Percentiles rank a stretch among this genome's conserved stretches.
Conservation (phyloP, 2,888 invertebrate species). For the Calephelis perditalis region DNA sequence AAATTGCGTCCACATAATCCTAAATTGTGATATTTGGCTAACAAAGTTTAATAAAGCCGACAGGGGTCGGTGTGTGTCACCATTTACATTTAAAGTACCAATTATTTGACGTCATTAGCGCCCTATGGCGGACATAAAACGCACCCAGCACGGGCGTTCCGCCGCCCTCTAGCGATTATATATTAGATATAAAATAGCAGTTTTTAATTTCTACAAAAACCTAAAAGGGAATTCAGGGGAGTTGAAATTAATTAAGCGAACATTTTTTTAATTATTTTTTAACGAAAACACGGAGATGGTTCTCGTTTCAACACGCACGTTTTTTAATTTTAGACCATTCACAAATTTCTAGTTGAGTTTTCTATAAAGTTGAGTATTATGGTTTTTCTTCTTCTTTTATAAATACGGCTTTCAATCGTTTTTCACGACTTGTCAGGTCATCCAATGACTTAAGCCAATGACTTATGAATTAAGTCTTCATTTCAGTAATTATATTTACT, state of each 20-base stretch:
- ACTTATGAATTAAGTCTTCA: no score
- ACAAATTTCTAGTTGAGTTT: no score
- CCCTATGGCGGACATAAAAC: slow-evolving; percentile 70
- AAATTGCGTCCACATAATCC: slow-evolving; percentile 10
- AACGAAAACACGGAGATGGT: no score
- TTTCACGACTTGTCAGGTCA: no score
- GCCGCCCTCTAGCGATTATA: slow-evolving; percentile 58
- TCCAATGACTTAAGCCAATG: no score
- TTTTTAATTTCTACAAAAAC: slow-evolving; percentile 55
- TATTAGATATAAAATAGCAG: slow-evolving; percentile 67
- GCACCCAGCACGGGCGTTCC: slow-evolving; percentile 65
- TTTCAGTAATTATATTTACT: no score
- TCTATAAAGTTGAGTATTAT: no score
- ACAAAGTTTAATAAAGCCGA: slow-evolving; percentile 67
- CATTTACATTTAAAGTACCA: slow-evolving; percentile 78
- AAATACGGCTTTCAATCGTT: no score
- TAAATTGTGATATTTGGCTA: slow-evolving; percentile 20
- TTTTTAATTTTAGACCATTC: no score
- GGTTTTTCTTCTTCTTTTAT: no score
- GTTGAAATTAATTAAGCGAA: neutral
- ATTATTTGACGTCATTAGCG: slow-evolving; percentile 77
- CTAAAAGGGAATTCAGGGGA: slow-evolving; percentile 27
- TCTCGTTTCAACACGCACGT: no score
- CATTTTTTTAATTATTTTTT: no score
- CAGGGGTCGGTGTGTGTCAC: slow-evolving; percentile 60